Percentiles rank a stretch among this genome's conserved stretches.
Evolutionary conservation across 1,140 invertebrate species (phyloP).

Genomic region (Pachyrhynchus sulphureomaculatus): DNA sequence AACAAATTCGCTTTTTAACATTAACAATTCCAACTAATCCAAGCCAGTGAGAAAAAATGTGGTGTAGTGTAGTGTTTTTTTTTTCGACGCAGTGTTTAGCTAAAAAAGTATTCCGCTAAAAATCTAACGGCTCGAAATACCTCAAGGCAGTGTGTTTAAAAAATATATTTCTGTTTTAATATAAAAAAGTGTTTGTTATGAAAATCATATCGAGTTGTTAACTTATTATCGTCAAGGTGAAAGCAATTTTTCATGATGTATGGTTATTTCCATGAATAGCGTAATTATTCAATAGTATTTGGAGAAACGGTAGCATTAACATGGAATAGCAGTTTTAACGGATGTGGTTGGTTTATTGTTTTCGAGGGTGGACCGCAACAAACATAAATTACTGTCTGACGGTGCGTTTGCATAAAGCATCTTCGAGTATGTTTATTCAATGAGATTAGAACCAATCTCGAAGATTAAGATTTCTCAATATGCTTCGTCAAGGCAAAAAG

Average conservation of each 20-base stretch:
- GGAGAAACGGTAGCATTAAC: too few species aligned
- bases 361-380: too few species aligned
- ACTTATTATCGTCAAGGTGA: constrained; percentile 3
- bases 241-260: not conserved
- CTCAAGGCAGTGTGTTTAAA: not conserved
- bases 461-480: too few species aligned
- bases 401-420: too few species aligned
- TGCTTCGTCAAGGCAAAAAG: too few species aligned
- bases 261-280: too few species aligned
- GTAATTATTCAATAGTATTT: too few species aligned
- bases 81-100: constrained; percentile 3
- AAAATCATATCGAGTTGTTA: not conserved
- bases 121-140: constrained; percentile 9
- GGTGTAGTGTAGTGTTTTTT: constrained; percentile 8
- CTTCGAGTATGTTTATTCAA: too few species aligned
- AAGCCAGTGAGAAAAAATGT: constrained; percentile 10
- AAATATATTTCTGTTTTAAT: not conserved
- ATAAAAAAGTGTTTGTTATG: constrained; percentile 5
- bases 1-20: constrained; percentile 27
- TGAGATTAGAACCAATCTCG: too few species aligned
- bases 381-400: too few species aligned
- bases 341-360: too few species aligned
- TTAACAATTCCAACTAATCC: constrained; percentile 13
- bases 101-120: constrained; percentile 5
- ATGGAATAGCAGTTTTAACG: too few species aligned